Evolutionary conservation across 2,888 invertebrate species (phyloP).

Genomic region (Diogma glabrata): DNA sequence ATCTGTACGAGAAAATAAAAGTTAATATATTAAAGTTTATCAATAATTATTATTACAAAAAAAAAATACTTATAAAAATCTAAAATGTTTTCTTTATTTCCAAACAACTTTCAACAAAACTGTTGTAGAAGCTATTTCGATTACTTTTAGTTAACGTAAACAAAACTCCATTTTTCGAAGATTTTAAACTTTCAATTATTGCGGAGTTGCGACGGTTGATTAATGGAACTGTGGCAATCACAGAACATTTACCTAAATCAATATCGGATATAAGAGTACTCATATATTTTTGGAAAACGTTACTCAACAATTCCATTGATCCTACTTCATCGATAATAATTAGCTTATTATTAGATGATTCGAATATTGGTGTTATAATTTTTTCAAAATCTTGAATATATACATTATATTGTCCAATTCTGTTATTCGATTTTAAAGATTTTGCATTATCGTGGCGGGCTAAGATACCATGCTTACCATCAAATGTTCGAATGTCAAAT

Average conservation of each 20-base stretch:
- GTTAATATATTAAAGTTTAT: too few relatives aligned
- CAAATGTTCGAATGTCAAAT: constrained; percentile 48
- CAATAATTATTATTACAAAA: too few relatives aligned
- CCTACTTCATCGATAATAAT: constrained; percentile 33
- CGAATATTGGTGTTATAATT: constrained; percentile 41
- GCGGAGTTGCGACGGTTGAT: constrained; percentile 17
- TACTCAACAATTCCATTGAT: constrained; percentile 33
- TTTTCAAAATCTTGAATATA: constrained; percentile 46
- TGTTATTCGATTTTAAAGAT: constrained; percentile 14
- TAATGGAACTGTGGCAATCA: constrained; percentile 26
- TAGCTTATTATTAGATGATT: constrained; percentile 12
- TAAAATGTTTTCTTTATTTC: too few relatives aligned
- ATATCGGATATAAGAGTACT: constrained; percentile 17
- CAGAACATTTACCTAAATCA: constrained; percentile 4
- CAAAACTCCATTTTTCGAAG: background rate
- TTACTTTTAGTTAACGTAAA: background rate
- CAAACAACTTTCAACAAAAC: too few relatives aligned
- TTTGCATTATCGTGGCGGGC: constrained; percentile 37
- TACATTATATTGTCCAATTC: constrained; percentile 52
- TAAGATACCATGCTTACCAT: constrained; percentile 38
- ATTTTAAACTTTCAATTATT: constrained; percentile 26
- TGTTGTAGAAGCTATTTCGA: too few relatives aligned
- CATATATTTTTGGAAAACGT: constrained; percentile 24
- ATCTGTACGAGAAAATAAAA: constrained; percentile 49
- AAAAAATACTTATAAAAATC: too few relatives aligned